These are phyloP conservation scores for Lateolabrax maculatus DNA, from an alignment of 2,797 vertebrate species.

Conservation along the genomic window DNA sequence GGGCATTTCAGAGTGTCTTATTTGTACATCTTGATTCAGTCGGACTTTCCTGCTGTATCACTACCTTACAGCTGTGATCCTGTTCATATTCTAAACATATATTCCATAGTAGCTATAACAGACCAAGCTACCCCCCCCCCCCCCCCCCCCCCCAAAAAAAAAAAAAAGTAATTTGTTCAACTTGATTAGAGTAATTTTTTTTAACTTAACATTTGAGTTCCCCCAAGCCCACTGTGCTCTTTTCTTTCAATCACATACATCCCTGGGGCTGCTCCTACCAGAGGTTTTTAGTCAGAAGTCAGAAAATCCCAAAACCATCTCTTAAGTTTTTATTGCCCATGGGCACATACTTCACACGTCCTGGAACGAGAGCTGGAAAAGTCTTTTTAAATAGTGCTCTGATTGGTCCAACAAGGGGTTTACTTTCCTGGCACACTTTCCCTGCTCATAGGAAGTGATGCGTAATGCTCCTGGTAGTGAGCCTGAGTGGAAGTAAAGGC, in stretches of 20 bases:
- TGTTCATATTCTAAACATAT: neutral
- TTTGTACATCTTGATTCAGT: neutral
- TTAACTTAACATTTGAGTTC: neutral
- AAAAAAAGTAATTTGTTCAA: neutral
- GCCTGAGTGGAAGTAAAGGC: conserved; percentile 59
- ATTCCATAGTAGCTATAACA: neutral
- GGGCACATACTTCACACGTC: conserved; percentile 75
- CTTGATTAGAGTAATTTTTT: neutral
- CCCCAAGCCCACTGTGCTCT: neutral
- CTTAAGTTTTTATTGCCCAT: conserved; percentile 67
- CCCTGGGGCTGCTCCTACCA: conserved; percentile 6
- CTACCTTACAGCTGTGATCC: neutral
- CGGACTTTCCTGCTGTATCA: conserved; percentile 9
- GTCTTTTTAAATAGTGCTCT: conserved; percentile 53
- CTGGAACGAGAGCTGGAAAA: conserved; percentile 80
- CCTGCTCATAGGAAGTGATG: conserved; percentile 75
- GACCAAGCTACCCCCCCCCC: neutral
- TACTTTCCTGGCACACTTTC: conserved; percentile 77
- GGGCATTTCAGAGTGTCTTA: neutral
- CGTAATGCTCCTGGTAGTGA: conserved; percentile 63
- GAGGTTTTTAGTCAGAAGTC: conserved; percentile 43
- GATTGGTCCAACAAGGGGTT: conserved; percentile 70
- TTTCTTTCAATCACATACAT: conserved; percentile 24
- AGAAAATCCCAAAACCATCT: conserved; percentile 67
- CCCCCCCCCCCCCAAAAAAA: too few relatives aligned